These are phyloP conservation scores for Eriosoma lanigerum DNA, from an alignment of 1,140 invertebrate species.

Conservation along the genomic window DNA sequence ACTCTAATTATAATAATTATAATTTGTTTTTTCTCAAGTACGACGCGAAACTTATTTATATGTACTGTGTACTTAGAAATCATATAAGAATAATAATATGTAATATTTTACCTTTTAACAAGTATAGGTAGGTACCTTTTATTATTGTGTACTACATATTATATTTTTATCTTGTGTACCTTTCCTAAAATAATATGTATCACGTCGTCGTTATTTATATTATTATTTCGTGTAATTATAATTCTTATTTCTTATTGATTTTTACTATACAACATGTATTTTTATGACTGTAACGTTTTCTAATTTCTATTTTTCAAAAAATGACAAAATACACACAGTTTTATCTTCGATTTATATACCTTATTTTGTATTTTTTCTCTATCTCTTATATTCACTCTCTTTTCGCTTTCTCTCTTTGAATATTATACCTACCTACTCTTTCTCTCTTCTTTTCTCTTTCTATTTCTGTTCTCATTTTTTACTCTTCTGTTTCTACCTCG, in stretches of 20 bases:
- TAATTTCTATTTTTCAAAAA: constrained; percentile 45
- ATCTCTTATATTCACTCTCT: background rate
- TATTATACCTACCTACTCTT: background rate
- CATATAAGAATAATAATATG: background rate
- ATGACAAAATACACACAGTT: constrained; percentile 47
- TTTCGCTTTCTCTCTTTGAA: background rate
- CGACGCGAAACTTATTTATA: background rate
- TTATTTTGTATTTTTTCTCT: constrained; percentile 3
- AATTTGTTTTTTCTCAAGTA: background rate
- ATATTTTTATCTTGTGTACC: constrained; percentile 34
- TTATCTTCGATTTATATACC: constrained; percentile 44
- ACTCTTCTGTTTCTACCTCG: background rate
- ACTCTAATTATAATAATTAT: background rate
- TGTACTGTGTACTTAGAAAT: constrained; percentile 1
- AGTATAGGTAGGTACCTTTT: background rate
- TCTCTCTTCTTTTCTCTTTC: background rate
- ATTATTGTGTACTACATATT: background rate
- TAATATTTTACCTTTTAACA: constrained; percentile 7
- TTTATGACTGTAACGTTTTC: constrained; percentile 50
- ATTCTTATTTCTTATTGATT: background rate
- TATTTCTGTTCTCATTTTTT: background rate
- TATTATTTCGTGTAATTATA: background rate
- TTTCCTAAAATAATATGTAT: background rate
- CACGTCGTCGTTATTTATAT: background rate
- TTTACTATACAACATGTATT: constrained; percentile 13